Conservation (phyloP, 2,113 vertebrate species). For the Bufo gargarizans region DNA sequence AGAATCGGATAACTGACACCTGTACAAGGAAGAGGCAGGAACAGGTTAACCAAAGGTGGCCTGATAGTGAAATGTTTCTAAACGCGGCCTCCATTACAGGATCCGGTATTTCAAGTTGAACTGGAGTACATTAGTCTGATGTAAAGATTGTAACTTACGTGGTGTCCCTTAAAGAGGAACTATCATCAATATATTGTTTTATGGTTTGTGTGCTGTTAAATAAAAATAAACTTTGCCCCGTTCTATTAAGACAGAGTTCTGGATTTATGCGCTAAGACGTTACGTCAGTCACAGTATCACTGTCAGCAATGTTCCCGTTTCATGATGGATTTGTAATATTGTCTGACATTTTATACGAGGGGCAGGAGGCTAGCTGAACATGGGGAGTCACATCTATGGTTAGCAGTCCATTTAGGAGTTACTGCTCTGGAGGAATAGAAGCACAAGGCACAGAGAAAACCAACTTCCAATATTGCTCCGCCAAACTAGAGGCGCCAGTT, state of each 20-base stretch:
- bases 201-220: conserved; percentile 12
- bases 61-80: conserved; percentile 61
- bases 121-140: conserved; percentile 61
- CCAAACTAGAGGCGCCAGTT: too few species aligned
- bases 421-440: too few species aligned
- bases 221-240: background rate
- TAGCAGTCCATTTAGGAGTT: background rate
- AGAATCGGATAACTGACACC: background rate
- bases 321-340: background rate
- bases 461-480: too few species aligned
- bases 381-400: too few species aligned
- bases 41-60: conserved; percentile 70
- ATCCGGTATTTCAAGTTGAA: conserved; percentile 78
- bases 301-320: background rate
- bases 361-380: too few species aligned
- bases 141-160: background rate
- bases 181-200: background rate
- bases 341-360: background rate
- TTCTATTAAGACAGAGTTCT: background rate
- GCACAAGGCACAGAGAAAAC: too few species aligned
- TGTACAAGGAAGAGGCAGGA: conserved; percentile 57
- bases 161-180: background rate
- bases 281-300: background rate
- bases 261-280: background rate
- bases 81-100: conserved; percentile 66